A percentile compares a stretch with the other conserved stretches of the same genome.
phyloP scores from a whole-genome alignment of 2,888 invertebrate genomes.

The Clitarchus hookeri region DNA sequence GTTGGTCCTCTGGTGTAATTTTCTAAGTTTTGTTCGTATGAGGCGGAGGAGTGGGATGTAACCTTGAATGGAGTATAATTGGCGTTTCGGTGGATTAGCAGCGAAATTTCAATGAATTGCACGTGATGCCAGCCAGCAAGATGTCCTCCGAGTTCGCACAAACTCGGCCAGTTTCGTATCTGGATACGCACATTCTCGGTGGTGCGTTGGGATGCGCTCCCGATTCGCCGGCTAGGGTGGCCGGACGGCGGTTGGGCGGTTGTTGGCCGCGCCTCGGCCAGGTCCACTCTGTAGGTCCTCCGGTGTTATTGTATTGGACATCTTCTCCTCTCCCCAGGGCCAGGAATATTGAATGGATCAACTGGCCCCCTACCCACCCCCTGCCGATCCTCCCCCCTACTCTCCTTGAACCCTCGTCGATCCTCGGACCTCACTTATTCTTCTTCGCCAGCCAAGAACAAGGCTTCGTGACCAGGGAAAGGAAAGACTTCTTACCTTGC shows the following conservation, averaged over 20 bases:
- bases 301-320: constrained; percentile 36
- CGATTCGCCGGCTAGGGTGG: background rate
- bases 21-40: too few species aligned
- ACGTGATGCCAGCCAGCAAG: too few species aligned
- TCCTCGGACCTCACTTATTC: constrained; percentile 3
- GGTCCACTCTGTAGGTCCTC: constrained; percentile 17
- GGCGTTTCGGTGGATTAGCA: too few species aligned
- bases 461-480: background rate
- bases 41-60: too few species aligned
- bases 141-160: too few species aligned
- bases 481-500: constrained; percentile 7
- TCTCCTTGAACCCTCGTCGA: background rate
- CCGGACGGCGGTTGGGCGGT: background rate
- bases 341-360: constrained; percentile 26
- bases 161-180: too few species aligned
- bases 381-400: background rate
- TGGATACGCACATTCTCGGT: too few species aligned
- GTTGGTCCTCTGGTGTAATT: too few species aligned
- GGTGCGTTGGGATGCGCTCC: too few species aligned
- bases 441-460: background rate
- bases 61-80: too few species aligned
- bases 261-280: background rate
- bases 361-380: background rate
- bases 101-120: too few species aligned
- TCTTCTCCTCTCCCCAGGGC: constrained; percentile 21